A percentile compares a stretch with the other conserved stretches of the same genome.
These are phyloP conservation scores for Bombus sylvicola DNA, from an alignment of 1,140 invertebrate genomes.

Conservation along the genomic window DNA sequence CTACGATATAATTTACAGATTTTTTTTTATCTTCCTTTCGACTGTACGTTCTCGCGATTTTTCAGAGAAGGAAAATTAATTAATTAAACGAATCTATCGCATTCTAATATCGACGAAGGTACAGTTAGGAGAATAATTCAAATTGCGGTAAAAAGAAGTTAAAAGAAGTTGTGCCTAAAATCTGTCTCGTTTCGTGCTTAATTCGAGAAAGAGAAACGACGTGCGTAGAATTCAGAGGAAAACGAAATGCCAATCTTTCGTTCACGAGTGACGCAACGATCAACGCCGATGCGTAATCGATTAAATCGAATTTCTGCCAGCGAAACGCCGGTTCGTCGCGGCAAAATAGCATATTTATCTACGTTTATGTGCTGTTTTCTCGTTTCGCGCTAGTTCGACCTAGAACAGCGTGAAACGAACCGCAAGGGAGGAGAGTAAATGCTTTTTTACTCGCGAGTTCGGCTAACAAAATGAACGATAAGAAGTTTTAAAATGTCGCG, in stretches of 20 bases:
- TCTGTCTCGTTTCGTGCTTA: no score
- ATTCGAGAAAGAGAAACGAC: no score
- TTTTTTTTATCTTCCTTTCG: no score
- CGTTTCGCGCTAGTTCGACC: neutral
- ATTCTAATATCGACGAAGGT: no score
- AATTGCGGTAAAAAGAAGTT: no score
- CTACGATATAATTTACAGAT: no score
- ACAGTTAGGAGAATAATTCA: no score
- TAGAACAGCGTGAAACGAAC: neutral
- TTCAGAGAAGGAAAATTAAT: no score
- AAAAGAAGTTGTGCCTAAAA: no score
- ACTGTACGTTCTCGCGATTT: no score
- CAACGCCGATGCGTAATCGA: neutral
- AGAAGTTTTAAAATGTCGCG: conserved; percentile 30
- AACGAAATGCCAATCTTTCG: neutral
- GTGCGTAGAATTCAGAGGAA: neutral
- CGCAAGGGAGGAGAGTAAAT: neutral
- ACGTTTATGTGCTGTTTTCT: neutral
- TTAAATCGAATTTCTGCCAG: neutral
- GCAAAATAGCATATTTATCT: neutral
- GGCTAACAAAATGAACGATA: conserved; percentile 21
- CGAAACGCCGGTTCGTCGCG: neutral
- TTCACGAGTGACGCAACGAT: neutral
- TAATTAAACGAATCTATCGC: no score
- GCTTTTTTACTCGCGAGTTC: conserved; percentile 13